Percentiles rank a stretch among this genome's conserved stretches.
Evolutionary conservation across 2,888 invertebrate genomes (phyloP).

Genomic region (Drosophila yooni): DNA sequence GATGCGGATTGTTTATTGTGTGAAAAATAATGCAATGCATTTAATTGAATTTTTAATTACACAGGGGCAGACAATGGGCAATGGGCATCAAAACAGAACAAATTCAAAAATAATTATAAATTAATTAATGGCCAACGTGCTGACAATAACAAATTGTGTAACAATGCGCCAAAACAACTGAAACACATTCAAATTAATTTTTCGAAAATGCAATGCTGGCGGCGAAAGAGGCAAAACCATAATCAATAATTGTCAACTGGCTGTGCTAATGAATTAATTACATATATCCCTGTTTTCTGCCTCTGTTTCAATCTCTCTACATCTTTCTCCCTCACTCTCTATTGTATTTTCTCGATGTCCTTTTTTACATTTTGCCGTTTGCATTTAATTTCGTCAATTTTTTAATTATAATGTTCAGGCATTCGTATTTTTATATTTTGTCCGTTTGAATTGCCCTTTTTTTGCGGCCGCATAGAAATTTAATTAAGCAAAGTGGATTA

Average conservation of each 20-base stretch:
- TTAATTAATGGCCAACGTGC: constrained; percentile 58
- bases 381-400: constrained; percentile 51
- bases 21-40: constrained; percentile 47
- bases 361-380: constrained; percentile 14
- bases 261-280: constrained; percentile 79
- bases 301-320: background rate
- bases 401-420: constrained; percentile 54
- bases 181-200: constrained; percentile 60
- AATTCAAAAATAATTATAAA: constrained; percentile 74
- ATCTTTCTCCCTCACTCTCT: background rate
- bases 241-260: constrained; percentile 82
- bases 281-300: constrained; percentile 34
- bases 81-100: constrained; percentile 62
- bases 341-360: background rate
- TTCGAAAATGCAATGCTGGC: constrained; percentile 18
- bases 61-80: constrained; percentile 48
- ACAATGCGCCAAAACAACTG: constrained; percentile 51
- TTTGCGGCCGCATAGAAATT: constrained; percentile 66
- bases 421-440: constrained; percentile 29
- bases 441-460: constrained; percentile 13
- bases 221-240: constrained; percentile 50
- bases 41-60: constrained; percentile 60
- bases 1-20: constrained; percentile 14
- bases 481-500: constrained; percentile 84
- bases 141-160: constrained; percentile 54